Percentiles rank a stretch among this genome's conserved stretches.
Evolutionary conservation across 2,797 vertebrate species (phyloP).

Genomic region (Amniataba percoides): DNA sequence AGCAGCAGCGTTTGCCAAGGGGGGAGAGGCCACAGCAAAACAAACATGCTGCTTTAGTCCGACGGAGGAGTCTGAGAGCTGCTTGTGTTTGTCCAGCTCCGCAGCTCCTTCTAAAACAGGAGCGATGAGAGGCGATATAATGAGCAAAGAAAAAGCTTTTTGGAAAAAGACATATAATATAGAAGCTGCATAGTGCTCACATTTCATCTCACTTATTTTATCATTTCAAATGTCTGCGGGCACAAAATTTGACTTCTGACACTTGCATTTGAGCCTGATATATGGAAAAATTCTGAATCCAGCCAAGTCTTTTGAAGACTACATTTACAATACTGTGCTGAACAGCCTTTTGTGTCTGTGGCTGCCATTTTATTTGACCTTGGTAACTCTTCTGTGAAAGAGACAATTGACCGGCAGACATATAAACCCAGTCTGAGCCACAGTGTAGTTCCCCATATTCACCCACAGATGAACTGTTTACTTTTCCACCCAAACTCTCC

Average conservation of each 20-base stretch:
- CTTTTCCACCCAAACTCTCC: constrained; percentile 29
- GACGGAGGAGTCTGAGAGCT: constrained; percentile 34
- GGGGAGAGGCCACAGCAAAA: constrained; percentile 47
- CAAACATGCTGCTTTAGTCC: constrained; percentile 50
- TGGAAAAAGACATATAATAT: not conserved
- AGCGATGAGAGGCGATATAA: constrained; percentile 33
- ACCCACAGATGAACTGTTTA: constrained; percentile 45
- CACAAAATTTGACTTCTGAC: constrained; percentile 47
- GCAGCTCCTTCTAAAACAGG: constrained; percentile 9
- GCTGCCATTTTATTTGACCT: constrained; percentile 60
- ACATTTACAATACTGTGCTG: constrained; percentile 10
- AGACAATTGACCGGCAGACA: constrained; percentile 58
- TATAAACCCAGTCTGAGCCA: constrained; percentile 29
- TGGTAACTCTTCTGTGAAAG: constrained; percentile 56
- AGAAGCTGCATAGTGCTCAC: not conserved
- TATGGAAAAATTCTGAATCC: constrained; percentile 51
- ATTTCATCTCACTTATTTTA: constrained; percentile 31
- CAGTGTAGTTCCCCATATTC: constrained; percentile 33
- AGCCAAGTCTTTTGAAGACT: constrained; percentile 45
- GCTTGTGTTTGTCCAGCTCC: constrained; percentile 46
- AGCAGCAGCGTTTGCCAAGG: constrained; percentile 64
- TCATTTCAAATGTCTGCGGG: constrained; percentile 48
- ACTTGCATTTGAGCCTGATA: constrained; percentile 34
- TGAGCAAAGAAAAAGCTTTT: constrained; percentile 32
- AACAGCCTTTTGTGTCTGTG: constrained; percentile 32